Evolutionary conservation across 2,113 vertebrate genomes (phyloP), one percentile per base, ranked within the genome.

Genomic region (Murina feae): DNA sequence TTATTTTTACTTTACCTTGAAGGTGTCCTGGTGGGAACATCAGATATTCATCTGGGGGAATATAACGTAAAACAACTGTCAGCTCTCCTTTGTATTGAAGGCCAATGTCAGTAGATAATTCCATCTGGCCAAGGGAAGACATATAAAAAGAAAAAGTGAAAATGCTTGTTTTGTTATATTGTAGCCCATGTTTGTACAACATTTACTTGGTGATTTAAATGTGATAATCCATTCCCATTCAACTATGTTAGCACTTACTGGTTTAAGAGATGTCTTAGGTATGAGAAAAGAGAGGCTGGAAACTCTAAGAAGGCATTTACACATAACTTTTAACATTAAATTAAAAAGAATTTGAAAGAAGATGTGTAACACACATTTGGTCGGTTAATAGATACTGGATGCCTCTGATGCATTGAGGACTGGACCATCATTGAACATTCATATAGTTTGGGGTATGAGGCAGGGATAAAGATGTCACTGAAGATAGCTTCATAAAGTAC

Each of bases 71-170:
- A 96, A 99, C 98, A 78, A 99, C 98, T 4, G 98, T 99, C 97
- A 99, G 98, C 85, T 99, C 99, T 96, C 99, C 99, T 98, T 99
- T 99, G 90, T 99, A 99, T 4, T 99, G 99, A 97, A 99, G 98
- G 2, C 98, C 98, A 76, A 97, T 91, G 79, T 99, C 99, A 80
- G 98, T 91, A 18, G 82, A 95, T 95, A 96, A 96, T 58, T 99
- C 99, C 97, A 97, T 86, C 99, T 99, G 89, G 51, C 4, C 96
- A 84, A 75, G 65, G 89, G 85, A 44, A 95, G 58, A 90, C 14
- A 92, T 60, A 74, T 6, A 39, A 49, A 94, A 90, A 97, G 85
- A 86, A 86, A 82, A 60, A 53, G 13, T 55, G 51, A 86, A 28
- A 90, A 84, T 71, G 76, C 11, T 84, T 66, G 39, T 8, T 49